Evolutionary conservation across 2,888 invertebrate species (phyloP), one percentile per base, ranked within the genome.

Genomic region (Sialis lutaria): DNA sequence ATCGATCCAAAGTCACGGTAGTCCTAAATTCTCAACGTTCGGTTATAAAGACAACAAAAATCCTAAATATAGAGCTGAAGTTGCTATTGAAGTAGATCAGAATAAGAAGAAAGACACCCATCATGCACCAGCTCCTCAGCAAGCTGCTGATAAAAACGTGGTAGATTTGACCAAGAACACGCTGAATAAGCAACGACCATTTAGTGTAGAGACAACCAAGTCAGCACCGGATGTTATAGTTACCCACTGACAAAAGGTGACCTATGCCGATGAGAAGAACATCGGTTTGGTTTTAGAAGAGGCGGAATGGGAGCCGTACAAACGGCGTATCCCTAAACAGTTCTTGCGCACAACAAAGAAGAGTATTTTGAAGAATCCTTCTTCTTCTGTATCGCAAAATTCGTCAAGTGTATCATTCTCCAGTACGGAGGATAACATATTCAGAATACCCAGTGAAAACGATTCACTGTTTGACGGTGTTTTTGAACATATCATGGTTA

Each of bases 161-260:
- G 22, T 10, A 39, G 13, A 39, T 12, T 6, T 39, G 10, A 31
- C 13, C 30, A 31, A 42, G 30, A 9, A 42, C 22, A 9, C 42
- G n/a, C 12, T 37, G 12, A 37, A 42, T 22, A 32, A 40, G 31
- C 69, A 75, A 40, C 68, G 81, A 44, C 82, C 84, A 42, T 84
- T 82, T 66, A 84, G 86, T 65, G 79, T 79, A 49, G 82, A 88
- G 61, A 87, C 88, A 48, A 86, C 87, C 49, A 85, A 88, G 58
- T 88, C 89, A 48, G 89, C 89, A 1, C 89, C 89, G 44, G 90
- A 90, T 64, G 89, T 90, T 57, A 87, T 90, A 60, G 88, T 88
- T 57, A 82, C 80, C 51, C 82, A 82, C 76, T 82, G 79, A 82
- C 79, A 75, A 57, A 64, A 67, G 67, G 58, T 57, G 9, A 31